Percentiles rank a stretch among this genome's conserved stretches.
phyloP scores from a whole-genome alignment of 92 coral and sea anemone species.

The Porites divaricata region DNA sequence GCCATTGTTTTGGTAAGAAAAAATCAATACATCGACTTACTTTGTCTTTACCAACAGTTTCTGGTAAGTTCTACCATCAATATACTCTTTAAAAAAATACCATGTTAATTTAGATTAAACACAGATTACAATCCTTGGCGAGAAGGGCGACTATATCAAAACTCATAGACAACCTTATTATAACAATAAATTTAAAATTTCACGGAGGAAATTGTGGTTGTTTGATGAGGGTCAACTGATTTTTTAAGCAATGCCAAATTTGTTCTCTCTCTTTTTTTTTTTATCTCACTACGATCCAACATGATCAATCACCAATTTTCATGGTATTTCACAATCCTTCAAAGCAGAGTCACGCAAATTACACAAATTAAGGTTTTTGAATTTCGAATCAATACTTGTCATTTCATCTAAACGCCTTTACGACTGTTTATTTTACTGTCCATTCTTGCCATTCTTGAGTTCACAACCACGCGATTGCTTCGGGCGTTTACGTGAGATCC shows the following conservation, averaged over 20 bases:
- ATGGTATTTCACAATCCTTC: not conserved
- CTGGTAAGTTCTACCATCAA: slow-evolving; percentile 16
- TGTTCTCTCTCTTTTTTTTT: not conserved
- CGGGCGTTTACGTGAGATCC: slow-evolving; percentile 18
- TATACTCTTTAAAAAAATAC: not conserved
- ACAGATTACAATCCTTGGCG: no score
- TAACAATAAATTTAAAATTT: not conserved
- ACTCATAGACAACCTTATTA: no score
- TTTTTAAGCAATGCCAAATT: not conserved
- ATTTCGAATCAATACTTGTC: slow-evolving; percentile 12
- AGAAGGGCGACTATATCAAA: no score
- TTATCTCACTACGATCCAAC: not conserved
- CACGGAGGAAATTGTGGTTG: not conserved
- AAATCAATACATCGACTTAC: not conserved
- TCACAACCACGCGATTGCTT: slow-evolving; percentile 11
- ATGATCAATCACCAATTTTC: not conserved
- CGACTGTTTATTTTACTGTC: slow-evolving; percentile 9
- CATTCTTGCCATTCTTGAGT: slow-evolving; percentile 15
- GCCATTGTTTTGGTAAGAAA: slow-evolving; percentile 5
- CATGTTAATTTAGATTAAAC: not conserved
- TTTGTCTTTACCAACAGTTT: not conserved
- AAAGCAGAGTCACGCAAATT: not conserved
- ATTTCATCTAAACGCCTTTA: not conserved
- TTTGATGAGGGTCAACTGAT: not conserved
- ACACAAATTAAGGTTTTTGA: not conserved